A percentile compares a stretch with the other conserved stretches of the same genome.
Conservation (phyloP, 2,113 vertebrate genomes). For the Propithecus coquereli region DNA sequence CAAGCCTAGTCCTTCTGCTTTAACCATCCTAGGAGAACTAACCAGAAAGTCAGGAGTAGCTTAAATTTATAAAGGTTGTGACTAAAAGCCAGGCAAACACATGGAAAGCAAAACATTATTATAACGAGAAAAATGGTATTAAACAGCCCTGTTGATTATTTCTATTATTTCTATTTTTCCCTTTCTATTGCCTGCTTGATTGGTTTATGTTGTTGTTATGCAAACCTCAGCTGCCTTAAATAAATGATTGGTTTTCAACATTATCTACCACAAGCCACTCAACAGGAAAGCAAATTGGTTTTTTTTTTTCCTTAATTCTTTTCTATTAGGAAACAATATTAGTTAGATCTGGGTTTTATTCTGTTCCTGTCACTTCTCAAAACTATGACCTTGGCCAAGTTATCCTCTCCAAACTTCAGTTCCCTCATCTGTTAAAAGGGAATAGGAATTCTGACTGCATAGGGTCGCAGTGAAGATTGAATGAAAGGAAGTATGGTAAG, state of each 20-base stretch:
- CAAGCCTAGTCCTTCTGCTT: background rate
- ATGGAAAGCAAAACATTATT: background rate
- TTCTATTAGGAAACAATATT: background rate
- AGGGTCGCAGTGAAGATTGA: background rate
- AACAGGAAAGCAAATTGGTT: background rate
- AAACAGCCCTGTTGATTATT: background rate
- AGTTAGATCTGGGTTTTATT: background rate
- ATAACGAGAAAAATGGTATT: background rate
- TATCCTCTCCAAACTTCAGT: background rate
- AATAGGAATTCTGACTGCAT: background rate
- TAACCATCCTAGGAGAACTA: background rate
- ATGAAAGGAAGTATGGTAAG: background rate
- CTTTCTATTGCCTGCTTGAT: background rate
- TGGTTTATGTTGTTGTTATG: constrained; percentile 23
- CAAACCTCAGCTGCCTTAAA: background rate
- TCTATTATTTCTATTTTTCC: background rate
- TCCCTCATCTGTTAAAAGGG: background rate
- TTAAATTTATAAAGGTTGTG: background rate
- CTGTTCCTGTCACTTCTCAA: background rate
- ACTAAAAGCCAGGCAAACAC: background rate
- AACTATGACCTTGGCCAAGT: background rate
- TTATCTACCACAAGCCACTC: background rate
- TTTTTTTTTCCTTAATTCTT: background rate
- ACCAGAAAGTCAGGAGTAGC: background rate
- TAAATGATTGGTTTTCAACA: background rate